A percentile compares a stretch with the other conserved stretches of the same genome.
phyloP scores from a whole-genome alignment of 2,888 invertebrate species.

The Spialia ferax region DNA sequence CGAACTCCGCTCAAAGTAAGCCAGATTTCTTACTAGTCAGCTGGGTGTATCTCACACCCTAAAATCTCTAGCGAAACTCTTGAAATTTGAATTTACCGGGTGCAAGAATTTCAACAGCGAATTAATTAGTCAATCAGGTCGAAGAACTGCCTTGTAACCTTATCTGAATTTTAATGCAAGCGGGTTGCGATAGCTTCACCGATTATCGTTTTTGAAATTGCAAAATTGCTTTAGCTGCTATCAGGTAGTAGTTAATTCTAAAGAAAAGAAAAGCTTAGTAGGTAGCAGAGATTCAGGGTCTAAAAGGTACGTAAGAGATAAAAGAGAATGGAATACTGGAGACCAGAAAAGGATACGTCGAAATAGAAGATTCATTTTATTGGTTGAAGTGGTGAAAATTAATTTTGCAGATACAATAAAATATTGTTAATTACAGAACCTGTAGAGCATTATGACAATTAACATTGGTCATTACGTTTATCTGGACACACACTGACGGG shows the following conservation, averaged over 20 bases:
- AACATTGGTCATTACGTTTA: constrained; percentile 12
- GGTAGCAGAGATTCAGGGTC: too few species aligned
- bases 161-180: constrained; percentile 34
- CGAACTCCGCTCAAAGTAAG: neutral
- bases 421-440: neutral
- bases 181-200: neutral
- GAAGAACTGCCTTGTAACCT: constrained; percentile 25
- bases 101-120: constrained; percentile 24
- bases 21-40: too few species aligned
- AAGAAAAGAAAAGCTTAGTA: too few species aligned
- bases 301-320: too few species aligned
- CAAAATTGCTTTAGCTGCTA: neutral
- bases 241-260: too few species aligned
- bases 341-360: too few species aligned
- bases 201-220: constrained; percentile 27
- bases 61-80: neutral
- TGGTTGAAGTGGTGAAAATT: too few species aligned
- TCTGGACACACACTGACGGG: constrained; percentile 11
- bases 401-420: too few species aligned
- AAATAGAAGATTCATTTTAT: too few species aligned
- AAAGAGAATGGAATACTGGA: too few species aligned
- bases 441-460: neutral
- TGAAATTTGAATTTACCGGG: constrained; percentile 32
- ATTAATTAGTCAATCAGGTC: constrained; percentile 40
- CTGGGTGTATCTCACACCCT: neutral